phyloP scores from a whole-genome alignment of 1,140 invertebrate genomes.

The Leptinotarsa defecta region DNA sequence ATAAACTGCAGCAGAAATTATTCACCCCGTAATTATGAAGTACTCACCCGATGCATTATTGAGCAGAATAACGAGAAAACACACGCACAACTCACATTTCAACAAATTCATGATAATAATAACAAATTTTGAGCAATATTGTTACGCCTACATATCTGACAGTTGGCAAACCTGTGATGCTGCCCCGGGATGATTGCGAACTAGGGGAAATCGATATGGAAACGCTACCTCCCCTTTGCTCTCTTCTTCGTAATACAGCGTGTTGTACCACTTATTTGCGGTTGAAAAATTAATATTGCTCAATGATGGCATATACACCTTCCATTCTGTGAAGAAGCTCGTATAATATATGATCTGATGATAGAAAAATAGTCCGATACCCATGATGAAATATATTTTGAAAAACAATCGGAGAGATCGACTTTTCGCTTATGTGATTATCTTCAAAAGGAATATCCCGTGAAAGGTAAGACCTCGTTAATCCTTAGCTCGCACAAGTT shows the following conservation, averaged over 20 bases:
- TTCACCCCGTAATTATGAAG: not conserved
- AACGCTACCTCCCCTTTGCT: not conserved
- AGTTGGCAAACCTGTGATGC: conserved; percentile 6
- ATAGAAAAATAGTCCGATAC: no score
- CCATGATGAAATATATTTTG: no score
- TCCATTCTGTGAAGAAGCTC: no score
- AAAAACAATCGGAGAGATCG: no score
- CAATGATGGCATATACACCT: not conserved
- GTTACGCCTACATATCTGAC: conserved; percentile 26
- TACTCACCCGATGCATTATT: conserved; percentile 20
- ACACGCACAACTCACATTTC: conserved; percentile 18
- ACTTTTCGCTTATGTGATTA: no score
- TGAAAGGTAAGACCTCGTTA: no score
- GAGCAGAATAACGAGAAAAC: conserved; percentile 18
- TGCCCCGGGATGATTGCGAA: not conserved
- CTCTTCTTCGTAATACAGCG: not conserved
- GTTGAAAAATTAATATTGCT: not conserved
- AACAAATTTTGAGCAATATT: not conserved
- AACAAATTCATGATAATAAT: conserved; percentile 16
- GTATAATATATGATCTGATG: no score
- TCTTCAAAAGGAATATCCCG: no score
- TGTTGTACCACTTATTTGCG: not conserved
- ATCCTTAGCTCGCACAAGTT: no score
- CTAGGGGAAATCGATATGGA: conserved; percentile 14
- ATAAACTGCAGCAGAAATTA: no score